Base-by-base conservation (phyloP, 2,113 vertebrate genomes). In the Nibea coibor region DNA sequence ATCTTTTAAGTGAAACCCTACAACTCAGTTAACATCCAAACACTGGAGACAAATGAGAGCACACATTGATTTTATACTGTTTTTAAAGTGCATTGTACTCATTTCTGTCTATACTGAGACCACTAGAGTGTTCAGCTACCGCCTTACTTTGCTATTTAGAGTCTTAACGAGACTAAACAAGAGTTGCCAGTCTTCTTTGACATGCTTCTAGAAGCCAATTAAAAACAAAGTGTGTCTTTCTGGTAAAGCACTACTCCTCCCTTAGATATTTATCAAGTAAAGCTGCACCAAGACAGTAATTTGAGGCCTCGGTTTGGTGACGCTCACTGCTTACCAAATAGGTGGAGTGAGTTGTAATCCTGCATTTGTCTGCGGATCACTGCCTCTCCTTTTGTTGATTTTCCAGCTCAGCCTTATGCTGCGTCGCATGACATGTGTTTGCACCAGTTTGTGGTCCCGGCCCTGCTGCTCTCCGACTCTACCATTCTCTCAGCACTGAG, bases 341-440 rank as follows among this genome's bases (percentile, higher is more conserved):
- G 89, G 75, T 79, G 84, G 72, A 84, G 81, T 75, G 76, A 58
- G 50, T 51, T 4, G 66, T 81, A 31, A 86, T 81, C 57, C 80
- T 58, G 39, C 53, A 9, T 88, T 73, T 73, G 84, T 80, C 85
- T 54, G 57, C 8, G 42, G 68, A 77, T 87, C 58, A 15, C 28
- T 43, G 74, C 72, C 84, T 68, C 53, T 54, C 50, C 73, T 69
- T 75, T 78, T 86, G 87, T 91, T 85, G 86, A 78, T 85, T 73
- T 92, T 77, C 83, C 79, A 82, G 62, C 78, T 85, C 66, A 50
- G 79, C 89, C 88, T 81, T 90, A 76, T 89, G 92, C 81, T 68
- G 77, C 82, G 74, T 90, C 26, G 50, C 69, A 51, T 85, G 89
- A 87, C 90, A 91, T 92, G 89, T 92, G 89, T 87, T 88, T 68